A percentile compares a stretch with the other conserved stretches of the same genome.
Conservation (phyloP, 2,888 invertebrate genomes). For the Aleiodes testaceus region DNA sequence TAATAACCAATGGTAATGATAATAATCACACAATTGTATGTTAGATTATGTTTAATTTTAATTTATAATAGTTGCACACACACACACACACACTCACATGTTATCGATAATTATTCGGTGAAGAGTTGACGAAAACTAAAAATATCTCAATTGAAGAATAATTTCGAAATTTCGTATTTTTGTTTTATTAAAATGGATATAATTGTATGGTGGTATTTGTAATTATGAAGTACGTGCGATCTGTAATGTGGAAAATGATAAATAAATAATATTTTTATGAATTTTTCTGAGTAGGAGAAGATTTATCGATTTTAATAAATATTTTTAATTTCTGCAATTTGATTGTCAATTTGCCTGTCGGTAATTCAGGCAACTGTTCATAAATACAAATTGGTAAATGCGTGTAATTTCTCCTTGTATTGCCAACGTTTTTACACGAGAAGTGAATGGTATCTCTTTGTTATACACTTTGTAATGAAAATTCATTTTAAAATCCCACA, state of each 20-base stretch:
- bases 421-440: too few species aligned
- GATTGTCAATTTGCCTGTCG: background rate
- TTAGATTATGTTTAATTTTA: conserved; percentile 13
- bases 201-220: conserved; percentile 16
- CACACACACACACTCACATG: background rate
- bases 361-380: too few species aligned
- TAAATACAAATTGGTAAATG: too few species aligned
- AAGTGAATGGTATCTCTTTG: too few species aligned
- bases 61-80: conserved; percentile 18
- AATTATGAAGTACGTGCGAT: conserved; percentile 11
- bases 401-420: too few species aligned
- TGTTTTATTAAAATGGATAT: background rate
- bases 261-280: conserved; percentile 28
- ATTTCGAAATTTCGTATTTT: background rate
- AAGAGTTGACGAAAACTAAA: background rate
- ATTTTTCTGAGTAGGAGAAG: background rate
- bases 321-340: too few species aligned
- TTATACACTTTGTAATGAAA: too few species aligned
- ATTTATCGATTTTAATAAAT: too few species aligned
- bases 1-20: background rate
- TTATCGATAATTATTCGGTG: background rate
- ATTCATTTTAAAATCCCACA: too few species aligned
- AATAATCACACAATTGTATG: conserved; percentile 23
- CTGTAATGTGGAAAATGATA: conserved; percentile 14
- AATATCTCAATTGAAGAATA: background rate